Base-by-base conservation (phyloP, 1,140 invertebrate species). In the Musca domestica region DNA sequence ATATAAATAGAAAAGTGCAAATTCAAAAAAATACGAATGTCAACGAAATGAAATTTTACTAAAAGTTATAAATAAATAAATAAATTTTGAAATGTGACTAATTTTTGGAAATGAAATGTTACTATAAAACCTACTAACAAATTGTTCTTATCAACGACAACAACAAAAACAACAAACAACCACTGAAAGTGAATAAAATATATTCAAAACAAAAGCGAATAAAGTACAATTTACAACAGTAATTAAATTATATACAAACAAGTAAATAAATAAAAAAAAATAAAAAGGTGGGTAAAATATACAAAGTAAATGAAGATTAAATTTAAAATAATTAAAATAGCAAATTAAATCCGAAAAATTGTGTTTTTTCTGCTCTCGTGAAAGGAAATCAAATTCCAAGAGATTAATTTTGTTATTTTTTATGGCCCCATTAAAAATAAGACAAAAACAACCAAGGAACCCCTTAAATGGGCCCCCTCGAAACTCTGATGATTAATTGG, bases 61-160 rank as follows among this genome's bases (percentile, higher is more conserved):
- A 61, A 17, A 61, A 41, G 17, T 34, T 41, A n/a, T n/a, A 27
- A n/a, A 25, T 10, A 34, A 61, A 41, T n/a, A 34, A 19, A 19
- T 20, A 61, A 61, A 41, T 61, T 6, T 61, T 61, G 56, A 61
- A 61, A 61, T 61, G 56, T 61, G 56, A 61, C 56, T 61, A 61
- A 61, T 61, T 19, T 61, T 61, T 41, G 4, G 23, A 19, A 34
- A 61, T 61, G 2, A 41, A 41, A 41, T 41, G 10, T 9, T 41
- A n/a, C n/a, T 41, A 41, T 2, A 41, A 7, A 41, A 41, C 34
- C 20, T 1, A 25, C 27, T 58, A 58, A 58, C 25, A 27, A 58
- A 58, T 58, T n/a, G 25, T 58, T 58, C 27, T 58, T 27, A 58
- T 1, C 3, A 30, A 30, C 25, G n/a, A 56, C 6, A 22, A 12